A percentile compares a stretch with the other conserved stretches of the same genome.
phyloP scores from a whole-genome alignment of 2,888 invertebrate species.

The Piscicola geometra region DNA sequence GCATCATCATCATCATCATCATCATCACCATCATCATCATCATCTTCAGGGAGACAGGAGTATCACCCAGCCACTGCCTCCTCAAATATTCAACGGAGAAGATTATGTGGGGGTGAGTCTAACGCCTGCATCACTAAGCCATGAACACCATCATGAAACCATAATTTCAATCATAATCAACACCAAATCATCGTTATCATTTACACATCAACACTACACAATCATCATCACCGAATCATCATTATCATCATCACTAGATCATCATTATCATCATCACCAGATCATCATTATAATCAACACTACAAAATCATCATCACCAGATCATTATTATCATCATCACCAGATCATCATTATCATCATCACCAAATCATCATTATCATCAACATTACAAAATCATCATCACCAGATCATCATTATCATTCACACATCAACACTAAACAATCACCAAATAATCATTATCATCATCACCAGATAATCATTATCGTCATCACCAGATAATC shows the following conservation, averaged over 20 bases:
- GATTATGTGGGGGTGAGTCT: constrained; percentile 81
- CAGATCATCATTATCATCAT: not conserved
- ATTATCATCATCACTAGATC: too few relatives aligned
- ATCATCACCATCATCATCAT: constrained; percentile 25
- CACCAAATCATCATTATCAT: not conserved
- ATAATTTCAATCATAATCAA: too few relatives aligned
- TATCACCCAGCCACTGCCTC: constrained; percentile 61
- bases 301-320: not conserved
- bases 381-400: too few relatives aligned
- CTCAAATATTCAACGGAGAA: constrained; percentile 83
- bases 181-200: not conserved
- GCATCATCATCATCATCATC: constrained; percentile 6
- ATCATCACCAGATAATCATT: too few relatives aligned
- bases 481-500: not conserved
- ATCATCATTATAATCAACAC: too few relatives aligned
- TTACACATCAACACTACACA: not conserved
- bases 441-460: not conserved
- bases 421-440: not conserved
- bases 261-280: too few relatives aligned
- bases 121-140: too few relatives aligned
- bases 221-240: not conserved
- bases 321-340: not conserved
- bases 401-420: not conserved
- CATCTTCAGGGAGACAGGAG: constrained; percentile 40
- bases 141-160: too few relatives aligned